Evolutionary conservation across 2,888 invertebrate genomes (phyloP).

Genomic region (Tiliacea aurago): DNA sequence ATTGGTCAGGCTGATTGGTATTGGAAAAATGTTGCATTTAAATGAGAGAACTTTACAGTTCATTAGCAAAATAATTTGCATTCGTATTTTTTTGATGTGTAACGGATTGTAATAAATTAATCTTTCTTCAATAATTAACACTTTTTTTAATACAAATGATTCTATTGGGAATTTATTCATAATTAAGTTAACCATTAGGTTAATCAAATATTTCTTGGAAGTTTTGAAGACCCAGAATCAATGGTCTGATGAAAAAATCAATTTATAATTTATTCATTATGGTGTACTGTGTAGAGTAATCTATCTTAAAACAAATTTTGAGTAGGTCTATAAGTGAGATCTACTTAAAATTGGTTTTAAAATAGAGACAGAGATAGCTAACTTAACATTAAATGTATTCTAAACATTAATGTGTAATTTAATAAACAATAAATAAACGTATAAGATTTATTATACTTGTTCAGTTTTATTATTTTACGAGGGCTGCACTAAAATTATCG

Average conservation of each 20-base stretch:
- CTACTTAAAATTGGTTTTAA: background rate
- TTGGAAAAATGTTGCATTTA: constrained; percentile 48
- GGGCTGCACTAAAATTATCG: too few relatives aligned
- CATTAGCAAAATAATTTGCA: constrained; percentile 21
- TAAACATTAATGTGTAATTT: too few relatives aligned
- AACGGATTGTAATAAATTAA: background rate
- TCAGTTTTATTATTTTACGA: too few relatives aligned
- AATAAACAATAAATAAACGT: too few relatives aligned
- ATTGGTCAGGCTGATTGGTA: constrained; percentile 51
- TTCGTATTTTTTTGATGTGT: background rate
- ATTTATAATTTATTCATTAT: background rate
- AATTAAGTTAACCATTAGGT: background rate
- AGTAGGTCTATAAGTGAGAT: background rate
- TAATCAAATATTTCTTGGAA: background rate
- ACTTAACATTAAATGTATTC: too few relatives aligned
- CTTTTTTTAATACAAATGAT: background rate
- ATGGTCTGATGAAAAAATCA: background rate
- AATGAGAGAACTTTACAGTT: constrained; percentile 39
- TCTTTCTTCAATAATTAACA: too few relatives aligned
- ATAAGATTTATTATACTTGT: too few relatives aligned
- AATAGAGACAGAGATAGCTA: background rate
- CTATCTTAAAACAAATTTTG: background rate
- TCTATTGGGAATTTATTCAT: background rate
- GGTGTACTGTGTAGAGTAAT: background rate
- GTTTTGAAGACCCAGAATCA: background rate